phyloP scores from a whole-genome alignment of 2,888 invertebrate genomes.

The Tachina lurida region DNA sequence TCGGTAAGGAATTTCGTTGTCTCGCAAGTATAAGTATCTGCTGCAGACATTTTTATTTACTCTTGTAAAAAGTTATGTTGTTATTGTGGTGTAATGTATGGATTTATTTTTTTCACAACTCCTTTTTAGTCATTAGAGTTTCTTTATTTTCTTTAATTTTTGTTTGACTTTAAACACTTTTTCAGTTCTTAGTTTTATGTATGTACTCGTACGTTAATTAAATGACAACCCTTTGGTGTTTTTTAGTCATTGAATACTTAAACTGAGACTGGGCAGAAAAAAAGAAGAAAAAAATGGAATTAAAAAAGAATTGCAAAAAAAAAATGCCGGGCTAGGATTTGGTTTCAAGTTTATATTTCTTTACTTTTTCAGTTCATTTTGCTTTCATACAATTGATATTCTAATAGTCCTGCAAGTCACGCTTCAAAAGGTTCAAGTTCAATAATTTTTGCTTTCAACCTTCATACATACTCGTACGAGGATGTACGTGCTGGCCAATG shows the following conservation, averaged over 20 bases:
- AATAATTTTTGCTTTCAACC: slow-evolving; percentile 55
- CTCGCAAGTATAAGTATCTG: slow-evolving; percentile 40
- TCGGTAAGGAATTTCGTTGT: slow-evolving; percentile 65
- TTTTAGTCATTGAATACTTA: slow-evolving; percentile 23
- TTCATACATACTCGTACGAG: neutral
- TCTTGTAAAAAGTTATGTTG: slow-evolving; percentile 26
- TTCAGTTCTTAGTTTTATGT: slow-evolving; percentile 32
- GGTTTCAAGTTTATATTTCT: slow-evolving; percentile 58
- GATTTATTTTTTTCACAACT: slow-evolving; percentile 39
- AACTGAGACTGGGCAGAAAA: neutral
- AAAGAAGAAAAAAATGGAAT: neutral
- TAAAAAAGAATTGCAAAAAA: neutral
- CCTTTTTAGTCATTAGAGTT: slow-evolving; percentile 47
- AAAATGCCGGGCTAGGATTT: slow-evolving; percentile 55
- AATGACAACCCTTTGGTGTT: slow-evolving; percentile 56
- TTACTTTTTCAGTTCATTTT: slow-evolving; percentile 37
- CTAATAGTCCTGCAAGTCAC: slow-evolving; percentile 71
- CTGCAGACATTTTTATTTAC: slow-evolving; percentile 13
- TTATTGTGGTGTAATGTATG: slow-evolving; percentile 63
- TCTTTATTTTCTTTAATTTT: slow-evolving; percentile 22
- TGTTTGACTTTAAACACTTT: slow-evolving; percentile 10
- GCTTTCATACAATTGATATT: slow-evolving; percentile 47
- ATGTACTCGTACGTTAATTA: slow-evolving; percentile 52
- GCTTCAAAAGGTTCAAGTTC: slow-evolving; percentile 71
- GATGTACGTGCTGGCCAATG: neutral